Base-by-base conservation (phyloP, 2,113 vertebrate genomes). In the Porphyrio hochstetteri region DNA sequence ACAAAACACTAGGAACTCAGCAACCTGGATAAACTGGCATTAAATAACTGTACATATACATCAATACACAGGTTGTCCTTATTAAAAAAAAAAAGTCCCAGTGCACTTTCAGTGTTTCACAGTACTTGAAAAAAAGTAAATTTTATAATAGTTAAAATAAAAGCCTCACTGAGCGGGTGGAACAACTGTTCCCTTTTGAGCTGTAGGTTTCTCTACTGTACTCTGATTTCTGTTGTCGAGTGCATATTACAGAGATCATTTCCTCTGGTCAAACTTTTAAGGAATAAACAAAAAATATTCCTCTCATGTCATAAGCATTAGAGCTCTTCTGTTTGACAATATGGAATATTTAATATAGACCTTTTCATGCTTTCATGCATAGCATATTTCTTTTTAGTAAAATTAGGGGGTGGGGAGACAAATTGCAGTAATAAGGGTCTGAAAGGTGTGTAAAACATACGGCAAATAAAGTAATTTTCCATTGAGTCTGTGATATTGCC, bases 401-500 rank as follows among this genome's bases (percentile, higher is more conserved):
- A 98, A 98, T 95, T 80, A 96, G 79, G 72, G 68, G 48, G 72
- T 83, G 61, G 83, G 59, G 72, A 88, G 84, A 97, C 86, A 96
- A 96, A 94, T 77, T 83, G 95, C 28, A 25, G 88, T 92, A 93
- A 96, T 96, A 96, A 93, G 92, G 85, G 59, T 68, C 92, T 94
- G 91, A 97, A 96, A 96, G 87, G 87, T 94, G 92, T 88, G 72
- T 84, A 93, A 90, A 92, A 75, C 92, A 92, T 68, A 92, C 9
- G 11, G 81, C 93, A 97, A 96, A 97, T 94, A 95, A 96, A 95
- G 91, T 96, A 96, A 98, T 98, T 98, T 97, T 92, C 90, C 87
- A 94, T 61, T 90, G 95, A 95, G 94, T 82, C 92, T 96, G 89
- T 67, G 89, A 90, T 96, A 95, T 91, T 95, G 92, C 92, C 65